Base-by-base conservation (phyloP, 1,140 invertebrate species). In the Bombus breviceps region DNA sequence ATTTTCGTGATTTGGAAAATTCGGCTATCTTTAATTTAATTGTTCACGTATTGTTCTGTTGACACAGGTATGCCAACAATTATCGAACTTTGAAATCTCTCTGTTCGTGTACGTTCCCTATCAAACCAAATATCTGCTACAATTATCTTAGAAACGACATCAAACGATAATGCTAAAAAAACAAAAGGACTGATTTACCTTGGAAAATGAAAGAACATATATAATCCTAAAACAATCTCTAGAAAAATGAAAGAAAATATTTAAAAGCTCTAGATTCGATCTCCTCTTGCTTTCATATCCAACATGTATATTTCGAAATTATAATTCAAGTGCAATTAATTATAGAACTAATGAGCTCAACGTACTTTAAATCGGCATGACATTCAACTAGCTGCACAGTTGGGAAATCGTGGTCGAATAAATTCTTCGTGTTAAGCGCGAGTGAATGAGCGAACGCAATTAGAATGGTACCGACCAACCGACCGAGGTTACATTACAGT, bases 401-500 rank as follows among this genome's bases (percentile, higher is more conserved):
- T n/a, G 28, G 12, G 3, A 71, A 28, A 72, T 39, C 8, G 8
- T 8, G 47, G 25, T 71, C 32, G 32, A 47, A n/a, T 39, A 39
- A 53, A 75, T 75, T 53, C 32, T 25, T 57, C 12, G 32, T 25
- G 37, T n/a, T 64, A 34, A 15, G 5, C 32, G 18, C 10, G 41
- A 15, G 41, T 43, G 53, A 79, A 71, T 41, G 28, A n/a, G 59
- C 74, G n/a, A 64, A 53, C 43, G 41, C 25, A 25, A 69, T 83
- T 73, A 57, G 59, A 34, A 71, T 39, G 59, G 68, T 59, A 81
- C 22, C 81, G 34, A 13, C 15, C 13, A 34, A 32, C 57, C 37
- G 32, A 71, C 72, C 64, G 53, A 47, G 59, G 59, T 89, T 89
- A 68, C 74, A 72, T 80, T 69, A 77, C 32, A 32, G 43, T 39